phyloP scores from a whole-genome alignment of 1,140 invertebrate species.

The Diprion similis region DNA sequence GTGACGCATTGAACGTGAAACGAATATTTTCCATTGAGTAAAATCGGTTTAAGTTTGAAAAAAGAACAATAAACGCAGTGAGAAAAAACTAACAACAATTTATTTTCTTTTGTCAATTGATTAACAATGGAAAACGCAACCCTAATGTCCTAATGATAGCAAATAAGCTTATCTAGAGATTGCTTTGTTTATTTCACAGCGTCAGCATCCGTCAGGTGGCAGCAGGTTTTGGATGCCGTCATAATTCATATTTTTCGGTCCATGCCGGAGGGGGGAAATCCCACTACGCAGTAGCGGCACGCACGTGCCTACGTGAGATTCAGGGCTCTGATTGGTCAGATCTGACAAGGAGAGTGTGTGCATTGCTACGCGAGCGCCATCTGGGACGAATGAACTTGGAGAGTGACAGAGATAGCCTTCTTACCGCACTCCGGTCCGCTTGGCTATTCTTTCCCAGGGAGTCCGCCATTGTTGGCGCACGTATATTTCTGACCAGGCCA shows the following conservation, averaged over 20 bases:
- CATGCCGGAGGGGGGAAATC: conserved; percentile 6
- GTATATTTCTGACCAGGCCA: conserved; percentile 72
- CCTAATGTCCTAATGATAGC: too few species aligned
- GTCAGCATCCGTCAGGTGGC: background rate
- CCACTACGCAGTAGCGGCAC: background rate
- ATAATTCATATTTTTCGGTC: background rate
- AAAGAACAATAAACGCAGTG: too few species aligned
- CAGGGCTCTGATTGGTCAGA: conserved; percentile 9
- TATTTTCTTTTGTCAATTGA: too few species aligned
- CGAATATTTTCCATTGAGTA: too few species aligned
- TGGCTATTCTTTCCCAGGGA: conserved; percentile 64
- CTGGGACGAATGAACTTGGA: background rate
- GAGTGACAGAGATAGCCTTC: conserved; percentile 2
- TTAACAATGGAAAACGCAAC: too few species aligned
- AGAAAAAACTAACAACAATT: too few species aligned
- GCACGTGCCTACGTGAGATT: background rate
- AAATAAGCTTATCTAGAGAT: background rate
- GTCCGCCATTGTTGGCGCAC: conserved; percentile 86
- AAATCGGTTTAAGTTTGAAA: too few species aligned
- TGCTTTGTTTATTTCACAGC: background rate
- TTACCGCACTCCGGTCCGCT: background rate
- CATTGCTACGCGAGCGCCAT: background rate
- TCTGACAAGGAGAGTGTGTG: background rate
- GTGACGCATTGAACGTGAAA: too few species aligned
- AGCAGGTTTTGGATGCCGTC: background rate